phyloP scores from a whole-genome alignment of 2,797 vertebrate species.

The Pseudomugil tenellus region DNA sequence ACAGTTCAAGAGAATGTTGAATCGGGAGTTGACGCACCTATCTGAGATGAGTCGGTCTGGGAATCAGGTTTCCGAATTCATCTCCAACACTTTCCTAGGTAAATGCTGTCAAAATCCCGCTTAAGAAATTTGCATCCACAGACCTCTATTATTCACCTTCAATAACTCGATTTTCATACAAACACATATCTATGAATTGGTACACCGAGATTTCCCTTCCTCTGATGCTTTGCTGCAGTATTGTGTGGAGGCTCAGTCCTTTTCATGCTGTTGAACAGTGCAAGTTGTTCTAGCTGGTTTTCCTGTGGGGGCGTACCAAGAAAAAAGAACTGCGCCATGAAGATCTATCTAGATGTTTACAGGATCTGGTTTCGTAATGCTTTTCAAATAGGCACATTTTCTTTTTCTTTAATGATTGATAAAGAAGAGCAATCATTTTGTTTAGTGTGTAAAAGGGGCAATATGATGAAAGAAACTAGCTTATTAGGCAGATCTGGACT shows the following conservation, averaged over 20 bases:
- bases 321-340: conserved; percentile 73
- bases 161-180: neutral
- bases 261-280: conserved; percentile 37
- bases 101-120: conserved; percentile 73
- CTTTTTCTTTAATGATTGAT: neutral
- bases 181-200: neutral
- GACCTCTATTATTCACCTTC: neutral
- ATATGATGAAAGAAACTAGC: conserved; percentile 31
- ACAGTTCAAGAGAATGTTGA: conserved; percentile 99
- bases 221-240: conserved; percentile 25
- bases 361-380: conserved; percentile 1
- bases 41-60: conserved; percentile 99
- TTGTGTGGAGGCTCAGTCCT: conserved; percentile 29
- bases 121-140: neutral
- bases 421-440: neutral
- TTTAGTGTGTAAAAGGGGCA: neutral
- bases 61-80: conserved; percentile 99
- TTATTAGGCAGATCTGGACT: conserved; percentile 28
- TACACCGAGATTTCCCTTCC: neutral
- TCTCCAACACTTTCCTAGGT: conserved; percentile 99
- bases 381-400: neutral
- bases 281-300: conserved; percentile 57
- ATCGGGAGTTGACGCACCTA: conserved; percentile 98
- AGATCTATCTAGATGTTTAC: conserved; percentile 45
- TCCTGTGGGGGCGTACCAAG: conserved; percentile 73